Evolutionary conservation across 1,140 invertebrate genomes (phyloP).

Genomic region (Brachionus rotundiformis): DNA sequence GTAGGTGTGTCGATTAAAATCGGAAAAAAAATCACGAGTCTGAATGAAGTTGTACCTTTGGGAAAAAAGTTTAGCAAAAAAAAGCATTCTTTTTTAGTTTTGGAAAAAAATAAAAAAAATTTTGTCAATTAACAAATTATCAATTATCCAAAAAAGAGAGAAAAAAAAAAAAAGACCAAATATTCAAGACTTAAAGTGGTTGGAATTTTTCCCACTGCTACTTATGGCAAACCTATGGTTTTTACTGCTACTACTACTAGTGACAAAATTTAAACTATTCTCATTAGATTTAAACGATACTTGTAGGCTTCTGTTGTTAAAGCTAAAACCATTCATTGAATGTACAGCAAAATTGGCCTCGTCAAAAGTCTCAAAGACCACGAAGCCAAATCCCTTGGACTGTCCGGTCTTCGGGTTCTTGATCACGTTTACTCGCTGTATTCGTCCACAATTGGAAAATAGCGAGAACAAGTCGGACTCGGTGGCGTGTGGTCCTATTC

Average conservation of each 20-base stretch:
- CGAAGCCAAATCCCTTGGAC: slow-evolving; percentile 50
- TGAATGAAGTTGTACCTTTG: slow-evolving; percentile 32
- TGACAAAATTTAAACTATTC: slow-evolving; percentile 26
- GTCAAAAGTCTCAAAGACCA: slow-evolving; percentile 34
- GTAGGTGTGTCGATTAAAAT: neutral
- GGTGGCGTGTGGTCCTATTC: slow-evolving; percentile 30
- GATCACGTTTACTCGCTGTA: slow-evolving; percentile 39
- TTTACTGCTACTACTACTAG: neutral
- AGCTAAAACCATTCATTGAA: slow-evolving; percentile 46
- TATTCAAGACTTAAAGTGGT: too few relatives aligned
- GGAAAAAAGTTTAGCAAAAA: neutral
- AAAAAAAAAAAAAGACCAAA: neutral
- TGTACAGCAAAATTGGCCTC: slow-evolving; percentile 48
- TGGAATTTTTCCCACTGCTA: too few relatives aligned
- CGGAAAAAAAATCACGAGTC: slow-evolving; percentile 41
- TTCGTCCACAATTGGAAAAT: slow-evolving; percentile 39
- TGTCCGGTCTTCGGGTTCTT: slow-evolving; percentile 25
- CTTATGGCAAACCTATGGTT: too few relatives aligned
- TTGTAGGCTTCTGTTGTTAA: slow-evolving; percentile 40
- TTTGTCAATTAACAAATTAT: neutral
- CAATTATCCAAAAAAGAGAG: neutral
- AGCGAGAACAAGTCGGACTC: slow-evolving; percentile 29
- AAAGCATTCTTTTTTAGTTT: too few relatives aligned
- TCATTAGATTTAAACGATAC: slow-evolving; percentile 37
- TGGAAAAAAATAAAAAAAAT: neutral